Evolutionary conservation across 2,797 vertebrate genomes (phyloP).

Genomic region (Channa striata): DNA sequence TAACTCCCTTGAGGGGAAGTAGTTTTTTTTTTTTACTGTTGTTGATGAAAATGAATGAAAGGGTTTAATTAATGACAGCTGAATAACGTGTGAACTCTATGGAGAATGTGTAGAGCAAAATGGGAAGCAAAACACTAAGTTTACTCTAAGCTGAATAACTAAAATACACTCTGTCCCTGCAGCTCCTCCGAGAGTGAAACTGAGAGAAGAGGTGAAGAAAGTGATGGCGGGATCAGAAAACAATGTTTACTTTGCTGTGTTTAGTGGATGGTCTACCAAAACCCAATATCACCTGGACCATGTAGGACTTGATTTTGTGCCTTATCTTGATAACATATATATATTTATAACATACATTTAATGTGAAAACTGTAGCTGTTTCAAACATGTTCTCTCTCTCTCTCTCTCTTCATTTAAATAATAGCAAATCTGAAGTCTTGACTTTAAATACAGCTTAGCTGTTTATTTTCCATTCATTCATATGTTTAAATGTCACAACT

Average conservation of each 20-base stretch:
- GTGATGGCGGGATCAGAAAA: slow-evolving; percentile 77
- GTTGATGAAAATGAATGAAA: too few relatives aligned
- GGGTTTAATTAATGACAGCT: too few relatives aligned
- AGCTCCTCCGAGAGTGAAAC: slow-evolving; percentile 75
- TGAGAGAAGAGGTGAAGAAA: slow-evolving; percentile 61
- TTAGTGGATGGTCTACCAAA: slow-evolving; percentile 77
- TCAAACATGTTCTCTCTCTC: neutral
- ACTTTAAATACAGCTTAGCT: too few relatives aligned
- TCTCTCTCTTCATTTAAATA: neutral
- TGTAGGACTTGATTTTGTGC: slow-evolving; percentile 62
- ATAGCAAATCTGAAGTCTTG: too few relatives aligned
- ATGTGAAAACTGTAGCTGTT: too few relatives aligned
- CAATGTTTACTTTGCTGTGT: slow-evolving; percentile 78
- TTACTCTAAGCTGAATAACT: neutral
- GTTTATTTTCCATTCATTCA: too few relatives aligned
- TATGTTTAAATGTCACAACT: too few relatives aligned
- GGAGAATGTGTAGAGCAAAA: too few relatives aligned
- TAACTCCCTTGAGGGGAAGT: too few relatives aligned
- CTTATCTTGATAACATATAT: neutral
- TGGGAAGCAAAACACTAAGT: neutral
- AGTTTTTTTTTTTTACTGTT: too few relatives aligned
- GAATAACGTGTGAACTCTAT: too few relatives aligned
- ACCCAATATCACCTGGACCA: slow-evolving; percentile 81
- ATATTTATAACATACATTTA: too few relatives aligned
- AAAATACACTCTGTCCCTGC: slow-evolving; percentile 22